Percentiles rank a stretch among this genome's conserved stretches.
These are phyloP conservation scores for Smutsia gigantea DNA, from an alignment of 2,797 vertebrate genomes.

Conservation along the genomic window DNA sequence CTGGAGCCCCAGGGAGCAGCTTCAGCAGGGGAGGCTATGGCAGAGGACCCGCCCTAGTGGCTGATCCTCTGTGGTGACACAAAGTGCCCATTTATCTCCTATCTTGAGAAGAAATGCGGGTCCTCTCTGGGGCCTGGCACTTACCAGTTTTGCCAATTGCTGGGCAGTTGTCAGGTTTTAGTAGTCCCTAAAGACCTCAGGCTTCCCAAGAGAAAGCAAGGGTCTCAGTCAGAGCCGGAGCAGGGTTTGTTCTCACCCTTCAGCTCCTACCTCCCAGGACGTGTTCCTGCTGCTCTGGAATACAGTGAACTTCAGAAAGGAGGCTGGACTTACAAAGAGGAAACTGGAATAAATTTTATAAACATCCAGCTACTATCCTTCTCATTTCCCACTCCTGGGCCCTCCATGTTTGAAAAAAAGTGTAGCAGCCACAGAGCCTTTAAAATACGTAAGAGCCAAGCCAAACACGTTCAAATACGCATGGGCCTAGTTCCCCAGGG, in stretches of 20 bases:
- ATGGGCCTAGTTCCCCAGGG: not conserved
- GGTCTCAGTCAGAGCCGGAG: not conserved
- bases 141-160: not conserved
- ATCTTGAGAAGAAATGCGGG: not conserved
- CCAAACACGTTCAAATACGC: not conserved
- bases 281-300: not conserved
- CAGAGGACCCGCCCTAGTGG: not conserved
- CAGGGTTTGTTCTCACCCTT: not conserved
- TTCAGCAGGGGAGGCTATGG: not conserved
- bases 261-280: not conserved
- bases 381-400: not conserved
- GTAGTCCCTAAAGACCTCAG: not conserved
- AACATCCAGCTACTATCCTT: not conserved
- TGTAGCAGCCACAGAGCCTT: not conserved
- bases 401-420: constrained; percentile 4
- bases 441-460: not conserved
- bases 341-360: not conserved
- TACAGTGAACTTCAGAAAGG: not conserved
- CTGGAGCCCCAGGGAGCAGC: not conserved
- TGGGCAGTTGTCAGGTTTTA: not conserved
- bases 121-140: not conserved
- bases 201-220: not conserved
- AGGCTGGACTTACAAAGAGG: not conserved
- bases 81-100: not conserved
- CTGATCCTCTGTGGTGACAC: not conserved